A percentile compares a stretch with the other conserved stretches of the same genome.
Conservation (phyloP, 2,113 vertebrate genomes). For the Nannospalax galili region DNA sequence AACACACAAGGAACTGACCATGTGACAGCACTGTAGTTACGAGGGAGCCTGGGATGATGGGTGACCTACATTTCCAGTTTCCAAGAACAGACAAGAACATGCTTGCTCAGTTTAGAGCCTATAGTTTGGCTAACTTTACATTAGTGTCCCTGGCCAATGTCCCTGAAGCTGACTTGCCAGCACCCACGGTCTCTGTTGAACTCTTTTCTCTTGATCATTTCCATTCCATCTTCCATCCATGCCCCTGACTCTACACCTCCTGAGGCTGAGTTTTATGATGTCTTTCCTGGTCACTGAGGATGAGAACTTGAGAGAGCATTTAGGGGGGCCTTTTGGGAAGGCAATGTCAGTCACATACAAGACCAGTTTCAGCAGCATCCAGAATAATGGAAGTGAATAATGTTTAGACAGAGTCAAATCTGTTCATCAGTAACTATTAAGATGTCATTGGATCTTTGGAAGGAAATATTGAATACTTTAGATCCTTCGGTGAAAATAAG, state of each 20-base stretch:
- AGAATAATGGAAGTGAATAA: constrained; percentile 29
- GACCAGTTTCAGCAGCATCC: background rate
- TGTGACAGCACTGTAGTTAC: background rate
- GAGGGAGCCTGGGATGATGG: background rate
- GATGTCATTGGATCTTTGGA: constrained; percentile 29
- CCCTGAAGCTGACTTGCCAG: background rate
- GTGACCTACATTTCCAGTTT: constrained; percentile 30
- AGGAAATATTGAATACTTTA: constrained; percentile 55
- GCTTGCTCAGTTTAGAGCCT: background rate
- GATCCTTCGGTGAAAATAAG: constrained; percentile 50
- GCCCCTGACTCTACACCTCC: background rate
- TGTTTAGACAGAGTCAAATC: constrained; percentile 46
- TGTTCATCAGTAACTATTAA: constrained; percentile 42
- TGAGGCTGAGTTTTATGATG: background rate
- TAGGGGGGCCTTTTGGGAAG: constrained; percentile 3
- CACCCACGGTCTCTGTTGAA: background rate
- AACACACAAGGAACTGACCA: background rate
- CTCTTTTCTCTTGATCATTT: background rate
- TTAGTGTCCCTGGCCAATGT: background rate
- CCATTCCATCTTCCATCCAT: background rate
- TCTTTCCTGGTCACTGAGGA: background rate
- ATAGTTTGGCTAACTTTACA: background rate
- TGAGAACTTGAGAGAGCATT: background rate
- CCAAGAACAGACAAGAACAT: background rate
- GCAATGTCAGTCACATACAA: background rate